Percentiles rank a stretch among this genome's conserved stretches.
Evolutionary conservation across 2,888 invertebrate species (phyloP).

Genomic region (Lasioglossum oenotherae): DNA sequence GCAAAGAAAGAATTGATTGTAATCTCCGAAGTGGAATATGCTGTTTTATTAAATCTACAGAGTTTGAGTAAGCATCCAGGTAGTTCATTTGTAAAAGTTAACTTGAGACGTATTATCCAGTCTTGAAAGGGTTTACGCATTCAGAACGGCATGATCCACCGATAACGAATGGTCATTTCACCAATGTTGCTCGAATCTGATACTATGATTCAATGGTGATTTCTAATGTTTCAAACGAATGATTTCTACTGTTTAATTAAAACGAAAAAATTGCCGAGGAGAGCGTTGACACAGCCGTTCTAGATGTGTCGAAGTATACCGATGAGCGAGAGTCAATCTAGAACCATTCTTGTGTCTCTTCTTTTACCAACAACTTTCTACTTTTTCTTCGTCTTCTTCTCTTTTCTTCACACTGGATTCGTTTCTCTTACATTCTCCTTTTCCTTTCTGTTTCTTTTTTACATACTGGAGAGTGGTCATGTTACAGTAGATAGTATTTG

Average conservation of each 20-base stretch:
- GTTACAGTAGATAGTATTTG: slow-evolving; percentile 76
- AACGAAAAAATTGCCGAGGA: background rate
- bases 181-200: background rate
- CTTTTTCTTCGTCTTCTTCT: background rate
- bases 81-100: background rate
- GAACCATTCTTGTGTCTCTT: background rate
- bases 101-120: background rate
- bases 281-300: background rate
- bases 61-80: slow-evolving; percentile 8
- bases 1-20: background rate
- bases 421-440: slow-evolving; percentile 10
- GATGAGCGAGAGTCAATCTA: slow-evolving; percentile 10
- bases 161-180: background rate
- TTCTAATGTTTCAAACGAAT: too few species aligned
- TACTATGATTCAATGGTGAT: background rate
- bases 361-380: slow-evolving; percentile 3
- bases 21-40: background rate
- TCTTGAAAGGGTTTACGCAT: background rate
- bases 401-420: background rate
- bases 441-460: slow-evolving; percentile 13
- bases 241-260: background rate
- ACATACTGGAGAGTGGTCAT: slow-evolving; percentile 60
- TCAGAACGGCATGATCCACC: background rate
- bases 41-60: background rate
- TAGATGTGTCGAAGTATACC: background rate